A percentile compares a stretch with the other conserved stretches of the same genome.
phyloP scores from a whole-genome alignment of 1,140 invertebrate genomes.

The Eupristina koningsbergeri region DNA sequence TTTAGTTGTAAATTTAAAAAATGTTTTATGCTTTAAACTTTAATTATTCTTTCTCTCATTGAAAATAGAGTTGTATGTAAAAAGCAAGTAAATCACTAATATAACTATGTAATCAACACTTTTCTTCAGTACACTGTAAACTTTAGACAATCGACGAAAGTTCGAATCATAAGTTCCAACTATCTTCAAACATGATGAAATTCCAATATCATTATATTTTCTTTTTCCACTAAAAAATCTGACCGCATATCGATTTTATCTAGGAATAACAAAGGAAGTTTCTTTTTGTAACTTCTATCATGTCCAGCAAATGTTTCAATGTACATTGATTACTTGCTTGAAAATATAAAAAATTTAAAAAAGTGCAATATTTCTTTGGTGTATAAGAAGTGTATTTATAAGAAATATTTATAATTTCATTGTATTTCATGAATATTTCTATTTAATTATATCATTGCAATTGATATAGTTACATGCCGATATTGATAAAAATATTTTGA shows the following conservation, averaged over 20 bases:
- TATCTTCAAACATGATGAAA: neutral
- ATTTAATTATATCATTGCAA: too few species aligned
- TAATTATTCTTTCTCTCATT: neutral
- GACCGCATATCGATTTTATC: neutral
- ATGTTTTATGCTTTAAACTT: constrained; percentile 24
- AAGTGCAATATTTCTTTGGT: neutral
- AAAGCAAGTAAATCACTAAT: neutral
- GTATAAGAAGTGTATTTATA: neutral
- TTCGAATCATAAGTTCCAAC: constrained; percentile 4
- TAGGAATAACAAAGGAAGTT: neutral
- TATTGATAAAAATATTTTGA: too few species aligned
- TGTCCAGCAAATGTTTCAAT: neutral
- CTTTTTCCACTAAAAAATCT: neutral
- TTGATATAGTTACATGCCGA: too few species aligned
- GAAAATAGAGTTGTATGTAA: neutral
- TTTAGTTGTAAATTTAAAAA: neutral
- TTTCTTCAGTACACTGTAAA: neutral
- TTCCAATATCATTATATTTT: neutral
- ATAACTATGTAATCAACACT: neutral
- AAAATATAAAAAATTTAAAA: neutral
- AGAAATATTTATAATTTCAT: neutral
- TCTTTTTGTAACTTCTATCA: neutral
- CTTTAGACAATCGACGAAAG: constrained; percentile 13
- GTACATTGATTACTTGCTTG: neutral
- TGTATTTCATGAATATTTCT: too few species aligned